Percentiles rank a stretch among this genome's conserved stretches.
Conservation (phyloP, 1,140 invertebrate species). For the Meloidogyne exigua region DNA sequence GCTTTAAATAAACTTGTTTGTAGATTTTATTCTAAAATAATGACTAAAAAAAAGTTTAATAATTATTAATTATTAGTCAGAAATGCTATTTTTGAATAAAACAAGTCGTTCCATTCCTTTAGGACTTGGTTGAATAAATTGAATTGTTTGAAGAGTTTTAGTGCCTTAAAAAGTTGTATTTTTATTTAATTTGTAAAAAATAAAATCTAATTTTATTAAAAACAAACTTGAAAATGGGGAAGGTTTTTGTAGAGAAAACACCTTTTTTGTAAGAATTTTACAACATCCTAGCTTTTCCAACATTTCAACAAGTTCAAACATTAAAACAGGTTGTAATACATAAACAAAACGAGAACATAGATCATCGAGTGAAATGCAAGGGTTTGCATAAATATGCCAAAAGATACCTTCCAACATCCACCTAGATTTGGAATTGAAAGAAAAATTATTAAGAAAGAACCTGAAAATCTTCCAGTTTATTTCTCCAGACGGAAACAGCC, state of each 20-base stretch:
- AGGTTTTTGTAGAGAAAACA: slow-evolving; percentile 18
- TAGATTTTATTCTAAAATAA: too few relatives aligned
- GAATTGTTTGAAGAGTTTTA: not conserved
- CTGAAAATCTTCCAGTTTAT: slow-evolving; percentile 26
- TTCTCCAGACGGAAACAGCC: slow-evolving; percentile 36
- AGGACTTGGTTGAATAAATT: slow-evolving; percentile 4
- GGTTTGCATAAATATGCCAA: slow-evolving; percentile 23
- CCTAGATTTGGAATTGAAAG: slow-evolving; percentile 25
- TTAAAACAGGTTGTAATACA: slow-evolving; percentile 31
- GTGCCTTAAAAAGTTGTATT: not conserved
- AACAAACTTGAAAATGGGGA: slow-evolving; percentile 27
- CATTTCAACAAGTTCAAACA: slow-evolving; percentile 30
- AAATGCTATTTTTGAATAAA: slow-evolving; percentile 13
- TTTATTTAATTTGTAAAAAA: too few relatives aligned
- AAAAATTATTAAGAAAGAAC: slow-evolving; percentile 22
- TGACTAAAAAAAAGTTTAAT: too few relatives aligned
- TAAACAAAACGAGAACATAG: slow-evolving; percentile 15
- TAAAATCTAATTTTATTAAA: too few relatives aligned
- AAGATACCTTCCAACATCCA: slow-evolving; percentile 40
- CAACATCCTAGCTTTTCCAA: slow-evolving; percentile 35
- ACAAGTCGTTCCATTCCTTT: slow-evolving; percentile 23
- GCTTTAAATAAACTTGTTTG: too few relatives aligned
- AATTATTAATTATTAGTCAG: not conserved
- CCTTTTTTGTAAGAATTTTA: slow-evolving; percentile 17
- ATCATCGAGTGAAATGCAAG: slow-evolving; percentile 33